phyloP scores from a whole-genome alignment of 2,888 invertebrate genomes.

The Ophioninae sp. region DNA sequence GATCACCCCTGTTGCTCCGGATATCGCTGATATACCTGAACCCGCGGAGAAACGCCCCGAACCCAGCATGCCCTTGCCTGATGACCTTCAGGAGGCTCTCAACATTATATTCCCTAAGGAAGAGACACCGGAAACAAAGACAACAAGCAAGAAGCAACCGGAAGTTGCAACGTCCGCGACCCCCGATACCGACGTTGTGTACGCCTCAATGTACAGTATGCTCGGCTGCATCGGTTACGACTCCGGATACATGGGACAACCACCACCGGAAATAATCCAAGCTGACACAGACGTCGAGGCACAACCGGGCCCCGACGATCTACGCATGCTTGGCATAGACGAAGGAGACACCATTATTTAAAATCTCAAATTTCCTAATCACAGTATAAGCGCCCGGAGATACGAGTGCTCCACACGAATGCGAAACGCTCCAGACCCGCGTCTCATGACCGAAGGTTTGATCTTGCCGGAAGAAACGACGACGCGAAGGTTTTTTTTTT shows the following conservation, averaged over 20 bases:
- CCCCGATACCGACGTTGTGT: conserved; percentile 75
- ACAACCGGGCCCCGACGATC: conserved; percentile 86
- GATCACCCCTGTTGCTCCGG: conserved; percentile 66
- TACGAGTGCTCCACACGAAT: not conserved
- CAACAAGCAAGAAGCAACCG: conserved; percentile 68
- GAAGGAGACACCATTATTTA: conserved; percentile 85
- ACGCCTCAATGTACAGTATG: conserved; percentile 79
- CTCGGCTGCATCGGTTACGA: conserved; percentile 77
- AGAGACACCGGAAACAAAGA: conserved; percentile 72
- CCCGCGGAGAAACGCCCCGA: conserved; percentile 80
- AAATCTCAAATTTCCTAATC: conserved; percentile 32
- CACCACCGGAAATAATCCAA: conserved; percentile 78
- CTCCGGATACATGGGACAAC: conserved; percentile 79
- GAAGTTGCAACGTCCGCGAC: conserved; percentile 49
- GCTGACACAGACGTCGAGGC: conserved; percentile 74
- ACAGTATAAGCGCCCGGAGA: not conserved
- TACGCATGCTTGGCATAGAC: conserved; percentile 93
- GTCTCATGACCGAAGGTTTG: too few relatives aligned
- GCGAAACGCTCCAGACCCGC: not conserved
- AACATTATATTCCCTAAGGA: conserved; percentile 86
- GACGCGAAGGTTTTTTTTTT: not conserved
- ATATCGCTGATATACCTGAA: conserved; percentile 76
- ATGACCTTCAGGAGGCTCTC: conserved; percentile 86
- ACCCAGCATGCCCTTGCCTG: conserved; percentile 82
- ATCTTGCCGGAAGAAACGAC: not conserved